A percentile compares a stretch with the other conserved stretches of the same genome.
Conservation (phyloP, 2,888 invertebrate species). For the Heteropelma amictum region DNA sequence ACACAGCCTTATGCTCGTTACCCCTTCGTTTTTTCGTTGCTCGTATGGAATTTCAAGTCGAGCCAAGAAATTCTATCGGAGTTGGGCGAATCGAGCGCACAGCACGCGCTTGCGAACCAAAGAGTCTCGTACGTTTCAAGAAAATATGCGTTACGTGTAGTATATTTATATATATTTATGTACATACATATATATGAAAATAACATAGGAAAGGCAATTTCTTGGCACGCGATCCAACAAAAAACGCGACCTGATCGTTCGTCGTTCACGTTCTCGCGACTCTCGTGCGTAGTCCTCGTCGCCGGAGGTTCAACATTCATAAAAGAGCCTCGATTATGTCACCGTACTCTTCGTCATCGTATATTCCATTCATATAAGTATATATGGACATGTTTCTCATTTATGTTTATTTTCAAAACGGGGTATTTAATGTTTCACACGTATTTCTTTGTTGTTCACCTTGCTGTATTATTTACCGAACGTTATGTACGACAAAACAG, state of each 20-base stretch:
- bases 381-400: too few relatives aligned
- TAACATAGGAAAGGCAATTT: slow-evolving; percentile 15
- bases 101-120: slow-evolving; percentile 22
- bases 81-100: slow-evolving; percentile 18
- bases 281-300: too few relatives aligned
- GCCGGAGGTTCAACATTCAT: slow-evolving; percentile 14
- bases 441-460: too few relatives aligned
- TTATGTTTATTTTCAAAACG: too few relatives aligned
- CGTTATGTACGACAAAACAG: too few relatives aligned
- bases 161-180: not conserved
- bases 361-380: not conserved
- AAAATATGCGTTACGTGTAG: slow-evolving; percentile 16
- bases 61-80: slow-evolving; percentile 31
- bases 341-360: slow-evolving; percentile 1
- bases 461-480: too few relatives aligned
- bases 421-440: too few relatives aligned
- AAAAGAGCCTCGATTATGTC: slow-evolving; percentile 40
- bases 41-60: slow-evolving; percentile 36
- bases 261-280: too few relatives aligned
- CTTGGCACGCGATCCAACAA: slow-evolving; percentile 53
- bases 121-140: slow-evolving; percentile 43
- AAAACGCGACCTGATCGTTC: slow-evolving; percentile 42
- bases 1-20: too few relatives aligned
- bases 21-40: not conserved
- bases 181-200: too few relatives aligned